phyloP scores from a whole-genome alignment of 2,888 invertebrate genomes.

The Patella ulyssiponensis region DNA sequence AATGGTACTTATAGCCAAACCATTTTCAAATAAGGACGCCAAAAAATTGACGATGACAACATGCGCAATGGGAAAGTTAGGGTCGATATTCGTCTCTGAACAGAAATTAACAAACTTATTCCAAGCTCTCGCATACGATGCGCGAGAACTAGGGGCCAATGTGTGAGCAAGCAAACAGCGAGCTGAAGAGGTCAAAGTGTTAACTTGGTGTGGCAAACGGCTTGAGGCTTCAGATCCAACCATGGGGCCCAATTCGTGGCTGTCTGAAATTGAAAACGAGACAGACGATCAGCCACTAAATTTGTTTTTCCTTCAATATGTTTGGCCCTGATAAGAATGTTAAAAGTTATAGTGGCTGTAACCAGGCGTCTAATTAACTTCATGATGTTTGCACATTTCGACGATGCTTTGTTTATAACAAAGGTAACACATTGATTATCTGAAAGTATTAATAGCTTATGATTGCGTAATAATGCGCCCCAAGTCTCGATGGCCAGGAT shows the following conservation, averaged over 20 bases:
- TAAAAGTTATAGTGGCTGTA: background rate
- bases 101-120: background rate
- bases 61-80: background rate
- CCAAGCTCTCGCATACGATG: background rate
- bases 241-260: constrained; percentile 8
- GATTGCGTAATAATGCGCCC: background rate
- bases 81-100: background rate
- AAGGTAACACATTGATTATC: constrained; percentile 4
- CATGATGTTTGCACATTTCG: too few relatives aligned
- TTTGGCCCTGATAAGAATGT: background rate
- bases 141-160: background rate
- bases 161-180: background rate
- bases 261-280: constrained; percentile 6
- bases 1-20: too few relatives aligned
- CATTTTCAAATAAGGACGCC: background rate
- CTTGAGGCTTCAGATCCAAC: background rate
- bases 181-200: background rate
- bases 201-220: background rate
- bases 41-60: background rate
- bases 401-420: too few relatives aligned
- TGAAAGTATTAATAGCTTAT: background rate
- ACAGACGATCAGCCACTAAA: background rate
- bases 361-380: too few relatives aligned
- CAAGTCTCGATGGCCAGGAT: background rate
- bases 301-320: constrained; percentile 10